phyloP scores from a whole-genome alignment of 2,113 vertebrate genomes.

The Ardeotis arabs region DNA sequence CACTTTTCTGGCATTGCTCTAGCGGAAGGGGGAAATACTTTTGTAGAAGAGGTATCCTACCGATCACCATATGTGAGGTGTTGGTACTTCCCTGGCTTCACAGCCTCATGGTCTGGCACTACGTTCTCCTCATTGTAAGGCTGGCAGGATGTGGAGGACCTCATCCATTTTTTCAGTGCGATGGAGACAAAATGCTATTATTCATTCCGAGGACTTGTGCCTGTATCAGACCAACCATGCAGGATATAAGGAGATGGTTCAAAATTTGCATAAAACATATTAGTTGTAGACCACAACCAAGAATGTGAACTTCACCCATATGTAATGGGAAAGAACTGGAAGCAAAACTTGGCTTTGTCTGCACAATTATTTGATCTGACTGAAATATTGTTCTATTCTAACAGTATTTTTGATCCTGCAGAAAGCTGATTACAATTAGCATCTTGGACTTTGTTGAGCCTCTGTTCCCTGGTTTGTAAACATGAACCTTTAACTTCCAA shows the following conservation, averaged over 20 bases:
- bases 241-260: not conserved
- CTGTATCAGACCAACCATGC: not conserved
- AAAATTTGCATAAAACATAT: not conserved
- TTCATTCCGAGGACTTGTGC: not conserved
- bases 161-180: not conserved
- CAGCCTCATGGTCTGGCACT: not conserved
- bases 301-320: not conserved
- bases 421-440: not conserved
- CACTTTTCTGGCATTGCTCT: not conserved
- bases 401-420: not conserved
- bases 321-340: not conserved
- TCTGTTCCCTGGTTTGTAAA: not conserved
- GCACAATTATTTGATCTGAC: not conserved
- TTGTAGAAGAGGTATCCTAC: not conserved
- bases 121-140: accelerated
- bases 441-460: not conserved
- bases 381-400: not conserved
- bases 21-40: not conserved
- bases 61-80: not conserved
- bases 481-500: not conserved
- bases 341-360: not conserved
- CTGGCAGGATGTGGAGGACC: not conserved
- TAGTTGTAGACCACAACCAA: not conserved
- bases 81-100: not conserved
- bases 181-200: not conserved